phyloP scores from a whole-genome alignment of 2,113 vertebrate genomes.

The Gopherus flavomarginatus region DNA sequence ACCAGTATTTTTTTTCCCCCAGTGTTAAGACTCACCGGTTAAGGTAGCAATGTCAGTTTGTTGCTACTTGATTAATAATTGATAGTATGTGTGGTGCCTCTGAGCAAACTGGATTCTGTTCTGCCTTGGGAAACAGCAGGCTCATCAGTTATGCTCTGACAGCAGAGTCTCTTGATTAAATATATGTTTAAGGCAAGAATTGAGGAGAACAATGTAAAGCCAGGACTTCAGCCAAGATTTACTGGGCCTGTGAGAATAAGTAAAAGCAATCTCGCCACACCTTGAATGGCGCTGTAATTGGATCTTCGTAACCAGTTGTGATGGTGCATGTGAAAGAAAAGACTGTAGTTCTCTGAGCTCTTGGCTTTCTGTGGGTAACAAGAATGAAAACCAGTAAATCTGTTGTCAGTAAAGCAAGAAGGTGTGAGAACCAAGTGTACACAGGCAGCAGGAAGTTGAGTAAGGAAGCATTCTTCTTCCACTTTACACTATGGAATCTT shows the following conservation, averaged over 20 bases:
- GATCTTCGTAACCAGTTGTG: fast-evolving
- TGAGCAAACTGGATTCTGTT: background rate
- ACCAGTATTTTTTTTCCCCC: background rate
- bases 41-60: background rate
- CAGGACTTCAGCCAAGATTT: background rate
- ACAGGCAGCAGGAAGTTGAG: background rate
- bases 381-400: background rate
- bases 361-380: background rate
- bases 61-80: background rate
- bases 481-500: background rate
- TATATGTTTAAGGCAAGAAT: background rate
- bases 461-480: background rate
- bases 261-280: background rate
- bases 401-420: background rate
- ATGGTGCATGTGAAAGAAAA: background rate
- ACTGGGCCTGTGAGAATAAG: background rate
- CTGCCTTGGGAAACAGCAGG: background rate
- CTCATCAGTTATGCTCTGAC: background rate
- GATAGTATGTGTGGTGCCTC: background rate
- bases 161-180: background rate
- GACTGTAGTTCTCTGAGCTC: background rate
- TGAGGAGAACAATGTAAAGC: background rate
- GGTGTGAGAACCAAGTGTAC: background rate
- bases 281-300: background rate
- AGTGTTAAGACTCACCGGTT: background rate